Evolutionary conservation across 2,113 vertebrate genomes (phyloP), one percentile per base, ranked within the genome.

Genomic region (Micronycteris hirsuta): DNA sequence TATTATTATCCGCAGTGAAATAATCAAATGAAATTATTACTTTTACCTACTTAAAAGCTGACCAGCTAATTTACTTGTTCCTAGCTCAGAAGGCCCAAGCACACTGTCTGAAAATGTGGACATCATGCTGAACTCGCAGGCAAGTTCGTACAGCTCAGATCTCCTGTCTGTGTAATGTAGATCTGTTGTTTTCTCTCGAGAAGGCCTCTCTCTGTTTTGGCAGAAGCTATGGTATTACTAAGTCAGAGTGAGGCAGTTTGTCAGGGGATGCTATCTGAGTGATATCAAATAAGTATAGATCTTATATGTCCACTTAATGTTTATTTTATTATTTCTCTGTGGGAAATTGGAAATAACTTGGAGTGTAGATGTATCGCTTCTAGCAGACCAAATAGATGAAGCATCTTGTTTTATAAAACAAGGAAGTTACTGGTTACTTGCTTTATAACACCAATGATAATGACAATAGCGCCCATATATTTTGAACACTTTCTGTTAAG

Each of bases 281-380:
- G 74, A 73, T 13, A 28, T 70, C 17, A 93, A 85, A 8, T 77
- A 77, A 33, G 5, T 95, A 5, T 87, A 84, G 49, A 74, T 94
- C 15, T 54, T 89, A 26, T n/a, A 52, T 70, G 6, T 80, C 49
- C 1, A 45, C 11, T 90, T 87, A 68, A 41, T 86, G 19, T 93
- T 88, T 86, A 43, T 96, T 68, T 96, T 85, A 52, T 82, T 88
- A 41, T 95, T 96, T 92, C 45, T 76, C 14, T 93, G 14, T 86
- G 33, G 47, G 26, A 91, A 90, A 78, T 38, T 86, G 43, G 26
- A 81, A 85, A 43, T 90, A 87, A 73, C 31, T 87, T 88, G 47
- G 17, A 90, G 2, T 28, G 0, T 56, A 84, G 28, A n/a, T 65
- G 7, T 73, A 90, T 77, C 84, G 4, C 58, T 92, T 88, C 71